Base-by-base conservation (phyloP, 2,113 vertebrate species). In the Neolamprologus toae region DNA sequence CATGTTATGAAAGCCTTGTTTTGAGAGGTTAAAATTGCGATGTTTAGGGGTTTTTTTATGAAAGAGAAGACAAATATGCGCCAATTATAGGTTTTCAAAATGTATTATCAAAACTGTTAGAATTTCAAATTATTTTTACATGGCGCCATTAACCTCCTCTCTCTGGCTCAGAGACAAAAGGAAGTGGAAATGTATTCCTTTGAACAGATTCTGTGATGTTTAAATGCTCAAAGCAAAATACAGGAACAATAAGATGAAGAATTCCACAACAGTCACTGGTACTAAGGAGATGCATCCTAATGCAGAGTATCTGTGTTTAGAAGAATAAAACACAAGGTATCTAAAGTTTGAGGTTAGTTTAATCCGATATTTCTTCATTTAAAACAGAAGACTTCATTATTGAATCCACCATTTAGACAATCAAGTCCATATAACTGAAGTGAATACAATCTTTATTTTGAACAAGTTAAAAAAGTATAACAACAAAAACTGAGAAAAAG, bases 1-100 rank as follows among this genome's bases (percentile, higher is more conserved):
- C 9, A 4, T 19, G 5, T 61, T 10, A 61, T 19, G 2, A 59
- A 17, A 59, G 57, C 26, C 8, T 61, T 59, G 26, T 59, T 31
- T 59, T 31, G 26, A 31, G 57, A 61, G 26, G 57, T 61, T 61
- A 61, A 6, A 61, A 61, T 17, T 17, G 14, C 1, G 0, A 61
- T 61, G 57, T 31, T 31, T 59, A 9, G 14, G 55, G 1, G 0
- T 0, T 2, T 28, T 55, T 59, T 59, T 17, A 31, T 61, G 14
- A 61, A 1, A 33, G 28, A 61, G 8, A 61, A 61, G 57, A 61
- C 57, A 61, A 61, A 61, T 61, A 61, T 61, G 28, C 0, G 2
- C 28, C 57, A 61, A 33, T 61, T 61, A 33, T 33, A 61, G 4
- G 57, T 19, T 61, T 61, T 61, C 2, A 61, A 10, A 61, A 33